Evolutionary conservation across 2,888 invertebrate genomes (phyloP).

Genomic region (Crematogaster levior): DNA sequence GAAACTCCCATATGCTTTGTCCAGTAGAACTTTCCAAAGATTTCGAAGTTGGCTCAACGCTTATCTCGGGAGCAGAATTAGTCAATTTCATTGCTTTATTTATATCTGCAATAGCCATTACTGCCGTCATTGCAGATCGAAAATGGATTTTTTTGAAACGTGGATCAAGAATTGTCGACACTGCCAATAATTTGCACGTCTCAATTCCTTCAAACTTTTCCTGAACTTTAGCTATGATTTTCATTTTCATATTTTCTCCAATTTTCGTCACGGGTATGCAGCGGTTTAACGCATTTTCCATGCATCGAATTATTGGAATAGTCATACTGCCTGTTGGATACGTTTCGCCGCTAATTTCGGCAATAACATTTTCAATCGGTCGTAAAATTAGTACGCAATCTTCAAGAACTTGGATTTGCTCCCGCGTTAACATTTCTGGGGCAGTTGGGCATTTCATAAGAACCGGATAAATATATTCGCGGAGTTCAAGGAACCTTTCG

Average conservation of each 20-base stretch:
- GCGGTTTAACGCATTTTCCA: background rate
- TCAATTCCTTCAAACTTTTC: background rate
- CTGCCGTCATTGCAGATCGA: background rate
- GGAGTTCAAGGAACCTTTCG: background rate
- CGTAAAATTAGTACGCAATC: background rate
- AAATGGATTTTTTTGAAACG: background rate
- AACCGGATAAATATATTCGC: background rate
- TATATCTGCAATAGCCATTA: background rate
- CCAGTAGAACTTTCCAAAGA: background rate
- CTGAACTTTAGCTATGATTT: background rate
- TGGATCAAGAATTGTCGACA: background rate
- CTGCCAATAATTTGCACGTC: background rate
- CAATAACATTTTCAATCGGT: background rate
- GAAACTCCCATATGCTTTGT: background rate
- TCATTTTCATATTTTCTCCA: background rate
- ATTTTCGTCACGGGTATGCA: background rate
- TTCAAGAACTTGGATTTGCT: background rate
- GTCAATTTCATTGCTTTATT: background rate
- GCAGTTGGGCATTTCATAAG: background rate
- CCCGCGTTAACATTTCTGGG: background rate
- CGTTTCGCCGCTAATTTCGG: background rate
- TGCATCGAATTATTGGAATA: slow-evolving; percentile 3
- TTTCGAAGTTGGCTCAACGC: background rate
- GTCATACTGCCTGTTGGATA: background rate
- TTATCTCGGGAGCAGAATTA: background rate